phyloP scores from a whole-genome alignment of 2,888 invertebrate species.

The Drosophila fulvimacula region DNA sequence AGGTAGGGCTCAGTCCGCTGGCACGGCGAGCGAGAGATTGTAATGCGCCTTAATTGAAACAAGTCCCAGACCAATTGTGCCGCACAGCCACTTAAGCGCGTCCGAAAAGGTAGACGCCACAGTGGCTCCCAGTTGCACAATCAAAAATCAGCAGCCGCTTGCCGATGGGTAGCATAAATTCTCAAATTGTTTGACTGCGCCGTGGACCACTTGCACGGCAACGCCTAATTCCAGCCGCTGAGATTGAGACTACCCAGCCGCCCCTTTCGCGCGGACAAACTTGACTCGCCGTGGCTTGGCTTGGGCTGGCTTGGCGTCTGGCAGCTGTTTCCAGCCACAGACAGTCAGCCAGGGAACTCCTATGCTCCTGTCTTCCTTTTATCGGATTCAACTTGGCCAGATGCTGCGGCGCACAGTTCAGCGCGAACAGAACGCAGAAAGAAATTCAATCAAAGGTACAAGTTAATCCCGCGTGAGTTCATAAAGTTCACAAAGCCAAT shows the following conservation, averaged over 20 bases:
- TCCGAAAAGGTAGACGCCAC: slow-evolving; percentile 56
- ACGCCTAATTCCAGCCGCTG: slow-evolving; percentile 78
- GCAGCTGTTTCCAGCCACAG: slow-evolving; percentile 67
- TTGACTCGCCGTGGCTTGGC: slow-evolving; percentile 9
- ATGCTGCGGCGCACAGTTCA: slow-evolving; percentile 40
- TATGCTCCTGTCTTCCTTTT: slow-evolving; percentile 37
- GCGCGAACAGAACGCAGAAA: slow-evolving; percentile 58
- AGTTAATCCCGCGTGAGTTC: slow-evolving; percentile 82
- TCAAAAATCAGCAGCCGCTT: slow-evolving; percentile 70
- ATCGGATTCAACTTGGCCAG: slow-evolving; percentile 65
- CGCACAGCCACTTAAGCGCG: slow-evolving; percentile 66
- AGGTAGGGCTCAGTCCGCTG: slow-evolving; percentile 39
- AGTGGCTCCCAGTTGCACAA: slow-evolving; percentile 78
- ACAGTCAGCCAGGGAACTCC: slow-evolving; percentile 48
- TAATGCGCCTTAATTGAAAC: slow-evolving; percentile 84
- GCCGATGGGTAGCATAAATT: slow-evolving; percentile 76
- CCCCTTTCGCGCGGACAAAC: neutral
- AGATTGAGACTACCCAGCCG: slow-evolving; percentile 58
- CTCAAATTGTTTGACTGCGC: slow-evolving; percentile 63
- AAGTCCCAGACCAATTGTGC: slow-evolving; percentile 81
- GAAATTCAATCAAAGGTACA: slow-evolving; percentile 81
- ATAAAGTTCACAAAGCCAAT: slow-evolving; percentile 80
- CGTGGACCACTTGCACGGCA: slow-evolving; percentile 68
- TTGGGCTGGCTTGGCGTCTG: slow-evolving; percentile 66
- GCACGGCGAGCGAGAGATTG: slow-evolving; percentile 62